Percentiles rank a stretch among this genome's conserved stretches.
Conservation (phyloP, 2,797 vertebrate species). For the Coregonus ussuriensis region DNA sequence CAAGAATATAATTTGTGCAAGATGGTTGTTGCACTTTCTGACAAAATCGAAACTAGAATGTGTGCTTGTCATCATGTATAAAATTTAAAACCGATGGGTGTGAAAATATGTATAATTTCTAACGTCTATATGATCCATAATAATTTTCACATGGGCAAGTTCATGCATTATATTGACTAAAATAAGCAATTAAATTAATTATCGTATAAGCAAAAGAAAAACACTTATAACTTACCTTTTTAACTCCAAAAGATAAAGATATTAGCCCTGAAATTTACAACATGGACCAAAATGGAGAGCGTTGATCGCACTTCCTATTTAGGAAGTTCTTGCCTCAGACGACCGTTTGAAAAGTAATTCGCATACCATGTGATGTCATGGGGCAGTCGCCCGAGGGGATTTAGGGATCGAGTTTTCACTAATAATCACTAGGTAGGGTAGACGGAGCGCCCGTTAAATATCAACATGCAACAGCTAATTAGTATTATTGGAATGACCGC, state of each 20-base stretch:
- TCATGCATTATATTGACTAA: background rate
- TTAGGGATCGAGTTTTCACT: background rate
- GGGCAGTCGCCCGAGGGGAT: constrained; percentile 63
- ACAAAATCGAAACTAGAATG: background rate
- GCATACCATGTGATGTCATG: constrained; percentile 77
- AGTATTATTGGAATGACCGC: background rate
- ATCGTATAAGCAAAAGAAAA: background rate
- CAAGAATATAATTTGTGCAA: too few relatives aligned
- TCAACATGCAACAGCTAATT: background rate
- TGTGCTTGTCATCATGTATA: background rate
- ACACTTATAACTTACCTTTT: constrained; percentile 47
- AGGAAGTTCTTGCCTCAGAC: constrained; percentile 54
- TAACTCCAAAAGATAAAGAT: background rate
- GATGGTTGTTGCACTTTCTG: too few relatives aligned
- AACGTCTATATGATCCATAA: background rate
- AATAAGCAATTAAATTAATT: background rate
- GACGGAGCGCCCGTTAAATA: background rate
- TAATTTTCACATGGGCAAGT: background rate
- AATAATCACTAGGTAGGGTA: background rate
- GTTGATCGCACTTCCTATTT: constrained; percentile 28
- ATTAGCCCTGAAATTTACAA: background rate
- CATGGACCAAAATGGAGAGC: constrained; percentile 20
- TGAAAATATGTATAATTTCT: too few relatives aligned
- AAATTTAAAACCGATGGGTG: background rate
- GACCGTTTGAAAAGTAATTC: constrained; percentile 65